These are phyloP conservation scores for Zosterops pallidus DNA, from an alignment of 2,113 vertebrate genomes.

Conservation along the genomic window DNA sequence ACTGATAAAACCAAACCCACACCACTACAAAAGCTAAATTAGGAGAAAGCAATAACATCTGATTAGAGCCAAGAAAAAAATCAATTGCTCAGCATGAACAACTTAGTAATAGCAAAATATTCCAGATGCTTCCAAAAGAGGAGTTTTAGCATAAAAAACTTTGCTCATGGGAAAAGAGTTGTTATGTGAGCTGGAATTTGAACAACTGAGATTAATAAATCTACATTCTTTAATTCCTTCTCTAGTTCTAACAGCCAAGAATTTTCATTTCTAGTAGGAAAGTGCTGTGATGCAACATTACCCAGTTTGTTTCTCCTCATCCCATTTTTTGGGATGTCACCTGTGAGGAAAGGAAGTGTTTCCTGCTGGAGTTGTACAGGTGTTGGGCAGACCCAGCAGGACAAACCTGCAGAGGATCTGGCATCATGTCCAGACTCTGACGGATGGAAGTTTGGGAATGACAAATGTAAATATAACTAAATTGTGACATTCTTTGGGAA, in stretches of 20 bases:
- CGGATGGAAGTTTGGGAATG: neutral
- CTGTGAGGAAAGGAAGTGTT: neutral
- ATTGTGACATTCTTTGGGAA: neutral
- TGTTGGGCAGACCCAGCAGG: neutral
- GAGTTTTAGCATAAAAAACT: neutral
- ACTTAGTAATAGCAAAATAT: conserved; percentile 32
- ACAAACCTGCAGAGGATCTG: too few relatives aligned
- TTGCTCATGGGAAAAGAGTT: neutral
- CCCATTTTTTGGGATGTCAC: neutral
- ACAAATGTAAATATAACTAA: neutral
- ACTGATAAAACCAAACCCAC: too few relatives aligned
- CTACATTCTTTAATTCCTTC: neutral
- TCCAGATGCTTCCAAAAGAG: conserved; percentile 7
- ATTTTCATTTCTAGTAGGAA: neutral
- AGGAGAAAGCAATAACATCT: conserved; percentile 42
- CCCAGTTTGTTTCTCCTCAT: neutral
- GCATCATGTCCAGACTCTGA: fast-evolving
- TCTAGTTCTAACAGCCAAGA: neutral
- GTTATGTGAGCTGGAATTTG: conserved; percentile 2
- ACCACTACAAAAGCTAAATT: conserved; percentile 23
- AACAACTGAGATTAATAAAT: conserved; percentile 41
- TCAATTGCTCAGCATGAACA: conserved; percentile 26
- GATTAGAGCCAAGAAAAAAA: conserved; percentile 41
- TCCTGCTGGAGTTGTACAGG: neutral
- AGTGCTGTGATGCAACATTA: fast-evolving